Evolutionary conservation across 1,140 invertebrate genomes (phyloP).

Genomic region (Lucilia cuprina): DNA sequence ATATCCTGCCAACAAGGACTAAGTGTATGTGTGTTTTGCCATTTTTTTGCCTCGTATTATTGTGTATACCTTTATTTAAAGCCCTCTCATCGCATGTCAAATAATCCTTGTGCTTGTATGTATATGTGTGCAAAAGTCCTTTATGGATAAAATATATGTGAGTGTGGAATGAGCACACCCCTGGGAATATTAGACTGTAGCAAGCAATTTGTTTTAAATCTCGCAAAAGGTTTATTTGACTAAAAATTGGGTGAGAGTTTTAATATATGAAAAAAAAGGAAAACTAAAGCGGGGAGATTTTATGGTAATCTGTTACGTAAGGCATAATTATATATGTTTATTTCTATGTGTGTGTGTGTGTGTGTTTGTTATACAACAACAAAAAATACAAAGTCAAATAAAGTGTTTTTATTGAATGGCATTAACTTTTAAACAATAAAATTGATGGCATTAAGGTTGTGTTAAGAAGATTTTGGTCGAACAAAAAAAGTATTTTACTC

Average conservation of each 20-base stretch:
- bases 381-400: conserved; percentile 22
- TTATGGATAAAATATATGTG: not conserved
- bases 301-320: conserved; percentile 35
- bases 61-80: conserved; percentile 16
- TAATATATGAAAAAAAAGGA: not conserved
- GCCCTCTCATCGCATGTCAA: conserved; percentile 30
- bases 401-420: conserved; percentile 32
- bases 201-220: conserved; percentile 33
- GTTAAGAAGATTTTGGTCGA: not conserved
- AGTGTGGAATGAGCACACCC: conserved; percentile 22
- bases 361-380: not conserved
- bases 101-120: not conserved
- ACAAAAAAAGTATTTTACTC: not conserved
- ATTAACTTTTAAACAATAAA: conserved; percentile 32
- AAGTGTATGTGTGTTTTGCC: not conserved
- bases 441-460: conserved; percentile 25
- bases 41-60: not conserved
- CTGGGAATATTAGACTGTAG: conserved; percentile 29
- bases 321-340: conserved; percentile 27
- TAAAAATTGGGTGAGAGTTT: conserved; percentile 19
- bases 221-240: conserved; percentile 20
- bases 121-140: not conserved
- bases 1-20: not conserved
- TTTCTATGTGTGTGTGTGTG: not conserved
- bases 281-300: conserved; percentile 21